Conservation (phyloP, 1,140 invertebrate genomes). For the Sycophila sp. region DNA sequence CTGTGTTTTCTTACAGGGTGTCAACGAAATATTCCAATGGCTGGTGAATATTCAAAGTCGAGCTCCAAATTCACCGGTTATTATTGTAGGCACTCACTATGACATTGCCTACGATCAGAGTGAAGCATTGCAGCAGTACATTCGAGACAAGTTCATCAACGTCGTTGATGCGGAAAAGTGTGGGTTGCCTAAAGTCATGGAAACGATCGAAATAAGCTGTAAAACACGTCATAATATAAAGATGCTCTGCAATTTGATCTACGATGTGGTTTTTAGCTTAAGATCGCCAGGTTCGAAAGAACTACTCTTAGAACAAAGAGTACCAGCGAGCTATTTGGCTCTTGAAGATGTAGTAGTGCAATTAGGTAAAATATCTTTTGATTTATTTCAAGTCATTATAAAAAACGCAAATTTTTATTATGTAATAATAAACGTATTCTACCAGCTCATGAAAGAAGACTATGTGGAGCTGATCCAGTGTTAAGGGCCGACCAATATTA, state of each 20-base stretch:
- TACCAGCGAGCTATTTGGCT: conserved; percentile 94
- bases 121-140: conserved; percentile 88
- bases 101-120: conserved; percentile 84
- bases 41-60: conserved; percentile 93
- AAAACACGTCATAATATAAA: conserved; percentile 93
- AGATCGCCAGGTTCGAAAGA: conserved; percentile 91
- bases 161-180: conserved; percentile 96
- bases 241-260: conserved; percentile 91
- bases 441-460: conserved; percentile 77
- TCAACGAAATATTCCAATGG: conserved; percentile 94
- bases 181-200: conserved; percentile 91
- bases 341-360: conserved; percentile 91
- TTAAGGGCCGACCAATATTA: conserved; percentile 88
- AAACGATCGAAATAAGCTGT: conserved; percentile 91
- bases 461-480: conserved; percentile 84
- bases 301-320: conserved; percentile 90
- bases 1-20: conserved; percentile 65
- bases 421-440: too few relatives aligned
- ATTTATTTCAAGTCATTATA: too few relatives aligned
- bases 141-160: conserved; percentile 90
- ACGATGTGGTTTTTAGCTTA: conserved; percentile 92
- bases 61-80: conserved; percentile 92
- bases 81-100: conserved; percentile 95
- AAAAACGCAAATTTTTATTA: too few relatives aligned
- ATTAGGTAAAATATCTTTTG: conserved; percentile 16